Base-by-base conservation (phyloP, 2,797 vertebrate species). In the Hydrophis major region DNA sequence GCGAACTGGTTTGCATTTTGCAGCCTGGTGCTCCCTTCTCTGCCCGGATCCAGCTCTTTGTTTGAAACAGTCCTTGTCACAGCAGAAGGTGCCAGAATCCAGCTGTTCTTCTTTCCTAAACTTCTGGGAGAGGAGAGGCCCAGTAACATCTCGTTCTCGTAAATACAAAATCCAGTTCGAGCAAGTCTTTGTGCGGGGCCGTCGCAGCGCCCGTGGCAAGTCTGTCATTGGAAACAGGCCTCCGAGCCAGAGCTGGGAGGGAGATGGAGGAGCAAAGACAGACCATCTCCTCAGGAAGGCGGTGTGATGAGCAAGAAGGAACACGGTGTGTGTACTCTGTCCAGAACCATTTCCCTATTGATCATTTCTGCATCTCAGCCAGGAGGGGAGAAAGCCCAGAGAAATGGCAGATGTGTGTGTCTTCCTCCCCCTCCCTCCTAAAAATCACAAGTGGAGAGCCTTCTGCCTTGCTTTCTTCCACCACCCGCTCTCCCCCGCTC, bases 41-140 rank as follows among this genome's bases (percentile, higher is more conserved):
- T 22, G 3, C 94, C 94, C 93, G 95, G 93, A 94, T 94, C 95
- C 94, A 94, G 4, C 95, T 97, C 96, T 95, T 96, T 95, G 95
- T 97, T 98, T 97, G 97, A 97, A 97, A 97, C 96, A 97, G 96
- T 96, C 94, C 96, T 97, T 98, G 97, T 97, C 96, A 96, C 96
- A 96, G 96, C 95, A 96, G 94, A 96, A 96, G 97, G 97, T 97
- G 97, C 97, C 97, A 96, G 97, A 97, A 97, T 97, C 97, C 97
- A 98, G 97, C 97, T 97, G 97, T 96, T 98, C 97, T 96, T 98
- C 97, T 97, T 50, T 97, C 97, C 56, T 96, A 97, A 97, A 97
- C 97, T 96, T 97, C 96, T 97, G 97, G 98, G 97, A 97, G 96
- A 78, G 97, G 97, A 96, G 87, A 91, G 57, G 69, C 66, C n/a